phyloP scores from a whole-genome alignment of 2,113 vertebrate species.

The Mustelus asterias region DNA sequence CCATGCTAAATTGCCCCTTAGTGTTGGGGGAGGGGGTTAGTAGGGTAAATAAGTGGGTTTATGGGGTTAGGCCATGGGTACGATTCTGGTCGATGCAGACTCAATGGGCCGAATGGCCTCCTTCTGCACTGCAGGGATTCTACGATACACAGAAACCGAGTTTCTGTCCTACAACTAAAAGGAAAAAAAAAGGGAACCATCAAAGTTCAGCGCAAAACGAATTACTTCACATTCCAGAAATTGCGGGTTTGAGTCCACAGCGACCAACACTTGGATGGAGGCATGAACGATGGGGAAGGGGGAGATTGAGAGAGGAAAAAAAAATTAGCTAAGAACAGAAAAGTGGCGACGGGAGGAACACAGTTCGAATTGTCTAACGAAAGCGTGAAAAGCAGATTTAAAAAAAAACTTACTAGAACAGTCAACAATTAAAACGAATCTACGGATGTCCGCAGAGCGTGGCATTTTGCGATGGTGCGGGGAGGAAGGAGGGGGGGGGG shows the following conservation, averaged over 20 bases:
- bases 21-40: too few species aligned
- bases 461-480: conserved; percentile 4
- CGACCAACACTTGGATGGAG: not conserved
- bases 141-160: not conserved
- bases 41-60: too few species aligned
- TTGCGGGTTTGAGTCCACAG: not conserved
- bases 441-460: conserved; percentile 8
- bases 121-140: too few species aligned
- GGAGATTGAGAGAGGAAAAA: not conserved
- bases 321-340: not conserved
- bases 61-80: too few species aligned
- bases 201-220: not conserved
- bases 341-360: not conserved
- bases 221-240: not conserved
- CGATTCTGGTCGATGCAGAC: too few species aligned
- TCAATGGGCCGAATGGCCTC: too few species aligned
- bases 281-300: not conserved
- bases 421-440: conserved; percentile 29
- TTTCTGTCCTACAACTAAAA: not conserved
- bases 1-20: too few species aligned
- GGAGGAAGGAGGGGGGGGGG: not conserved
- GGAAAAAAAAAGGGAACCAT: too few species aligned
- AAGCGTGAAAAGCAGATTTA: conserved; percentile 9
- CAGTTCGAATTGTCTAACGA: not conserved
- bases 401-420: conserved; percentile 9